phyloP scores from a whole-genome alignment of 2,797 vertebrate genomes.

The Clarias fuscus region DNA sequence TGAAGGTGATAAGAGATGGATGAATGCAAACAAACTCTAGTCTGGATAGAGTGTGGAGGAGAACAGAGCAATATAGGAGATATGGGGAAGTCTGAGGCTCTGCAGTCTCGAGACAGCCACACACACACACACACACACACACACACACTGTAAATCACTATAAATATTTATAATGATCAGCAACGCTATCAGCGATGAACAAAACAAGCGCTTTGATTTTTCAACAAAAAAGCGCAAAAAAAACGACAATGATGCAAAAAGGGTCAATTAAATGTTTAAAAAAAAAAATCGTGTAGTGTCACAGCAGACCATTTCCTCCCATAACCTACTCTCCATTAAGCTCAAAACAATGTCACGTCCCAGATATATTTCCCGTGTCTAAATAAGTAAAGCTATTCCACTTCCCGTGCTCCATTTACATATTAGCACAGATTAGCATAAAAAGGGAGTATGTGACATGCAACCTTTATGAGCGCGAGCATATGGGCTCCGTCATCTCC shows the following conservation, averaged over 20 bases:
- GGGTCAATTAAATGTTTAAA: not conserved
- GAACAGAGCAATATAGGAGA: slow-evolving; percentile 68
- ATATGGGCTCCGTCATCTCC: not conserved
- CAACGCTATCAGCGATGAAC: slow-evolving; percentile 71
- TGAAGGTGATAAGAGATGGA: slow-evolving; percentile 67
- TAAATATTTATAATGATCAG: slow-evolving; percentile 81
- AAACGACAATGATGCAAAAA: not conserved
- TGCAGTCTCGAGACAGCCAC: slow-evolving; percentile 59
- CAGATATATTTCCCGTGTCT: not conserved
- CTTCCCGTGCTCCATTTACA: slow-evolving; percentile 30
- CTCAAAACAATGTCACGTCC: too few relatives aligned
- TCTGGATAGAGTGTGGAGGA: slow-evolving; percentile 48
- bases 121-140: slow-evolving; percentile 61
- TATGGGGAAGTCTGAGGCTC: slow-evolving; percentile 64
- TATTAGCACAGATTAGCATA: slow-evolving; percentile 22
- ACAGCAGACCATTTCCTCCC: not conserved
- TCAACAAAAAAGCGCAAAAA: not conserved
- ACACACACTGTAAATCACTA: slow-evolving; percentile 73
- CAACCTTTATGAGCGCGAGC: slow-evolving; percentile 6
- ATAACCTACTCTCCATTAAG: too few relatives aligned
- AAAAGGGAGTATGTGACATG: not conserved
- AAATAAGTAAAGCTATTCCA: slow-evolving; percentile 1
- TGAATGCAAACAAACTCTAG: slow-evolving; percentile 61
- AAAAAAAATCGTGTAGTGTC: not conserved
- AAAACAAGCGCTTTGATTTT: slow-evolving; percentile 57